These are phyloP conservation scores for Nysson spinosus DNA, from an alignment of 2,888 invertebrate species.

Conservation along the genomic window DNA sequence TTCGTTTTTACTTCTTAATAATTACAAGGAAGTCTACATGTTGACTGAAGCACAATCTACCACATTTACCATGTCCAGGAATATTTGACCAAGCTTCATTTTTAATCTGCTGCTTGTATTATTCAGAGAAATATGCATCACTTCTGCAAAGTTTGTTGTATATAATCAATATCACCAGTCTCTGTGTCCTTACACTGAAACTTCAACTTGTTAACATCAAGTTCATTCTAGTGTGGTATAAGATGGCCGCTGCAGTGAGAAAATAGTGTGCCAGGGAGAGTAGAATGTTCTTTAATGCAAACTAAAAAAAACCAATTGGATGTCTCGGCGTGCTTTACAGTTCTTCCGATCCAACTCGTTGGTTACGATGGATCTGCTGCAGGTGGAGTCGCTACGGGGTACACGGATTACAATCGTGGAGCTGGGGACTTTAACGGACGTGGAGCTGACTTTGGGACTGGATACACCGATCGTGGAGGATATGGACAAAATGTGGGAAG, in stretches of 20 bases:
- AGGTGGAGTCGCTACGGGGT: conserved; percentile 73
- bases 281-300: conserved; percentile 35
- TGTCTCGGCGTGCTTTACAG: conserved; percentile 65
- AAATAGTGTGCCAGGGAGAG: conserved; percentile 42
- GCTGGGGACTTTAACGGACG: conserved; percentile 74
- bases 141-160: no score
- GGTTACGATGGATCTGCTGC: conserved; percentile 70
- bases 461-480: conserved; percentile 72
- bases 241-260: conserved; percentile 35
- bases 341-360: conserved; percentile 70
- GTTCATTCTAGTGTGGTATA: neutral
- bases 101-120: no score
- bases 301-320: conserved; percentile 58
- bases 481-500: conserved; percentile 74
- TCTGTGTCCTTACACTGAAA: neutral
- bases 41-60: no score
- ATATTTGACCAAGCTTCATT: no score
- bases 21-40: no score
- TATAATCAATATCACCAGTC: no score
- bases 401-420: conserved; percentile 74
- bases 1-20: no score
- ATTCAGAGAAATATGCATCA: no score
- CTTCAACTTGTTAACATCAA: neutral
- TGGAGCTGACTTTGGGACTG: conserved; percentile 72
- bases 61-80: no score